Evolutionary conservation across 2,797 vertebrate species (phyloP).

Genomic region (Erithacus rubecula): DNA sequence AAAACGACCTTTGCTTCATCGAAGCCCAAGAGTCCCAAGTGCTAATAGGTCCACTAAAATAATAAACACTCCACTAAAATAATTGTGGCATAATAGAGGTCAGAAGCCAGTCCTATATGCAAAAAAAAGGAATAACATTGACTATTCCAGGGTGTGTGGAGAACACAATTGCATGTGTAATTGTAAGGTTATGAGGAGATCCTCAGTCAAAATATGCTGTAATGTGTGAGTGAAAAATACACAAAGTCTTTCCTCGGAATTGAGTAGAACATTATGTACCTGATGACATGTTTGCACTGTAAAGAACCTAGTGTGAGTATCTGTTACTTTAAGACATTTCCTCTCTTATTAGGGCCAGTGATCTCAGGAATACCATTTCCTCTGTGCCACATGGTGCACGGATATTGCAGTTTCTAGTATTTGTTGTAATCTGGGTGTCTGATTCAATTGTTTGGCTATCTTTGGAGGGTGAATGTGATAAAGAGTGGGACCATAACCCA

Average conservation of each 20-base stretch:
- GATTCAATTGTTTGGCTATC: constrained; percentile 63
- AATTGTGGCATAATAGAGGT: not conserved
- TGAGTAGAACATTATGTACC: not conserved
- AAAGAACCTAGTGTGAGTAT: not conserved
- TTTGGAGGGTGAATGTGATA: constrained; percentile 63
- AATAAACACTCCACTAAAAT: not conserved
- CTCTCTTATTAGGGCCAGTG: not conserved
- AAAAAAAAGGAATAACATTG: not conserved
- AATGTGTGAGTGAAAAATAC: not conserved
- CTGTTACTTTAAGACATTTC: constrained; percentile 13
- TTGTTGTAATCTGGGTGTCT: constrained; percentile 39
- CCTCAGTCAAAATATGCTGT: not conserved
- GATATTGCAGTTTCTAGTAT: constrained; percentile 41
- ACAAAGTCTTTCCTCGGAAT: not conserved
- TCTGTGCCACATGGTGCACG: not conserved
- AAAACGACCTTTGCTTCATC: not conserved
- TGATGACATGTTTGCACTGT: not conserved
- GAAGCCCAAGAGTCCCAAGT: not conserved
- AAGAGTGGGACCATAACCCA: constrained; percentile 47
- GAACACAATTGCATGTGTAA: not conserved
- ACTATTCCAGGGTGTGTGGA: not conserved
- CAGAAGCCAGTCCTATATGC: not conserved
- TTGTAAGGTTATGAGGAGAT: not conserved
- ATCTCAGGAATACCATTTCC: constrained; percentile 34
- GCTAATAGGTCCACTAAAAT: not conserved